phyloP scores from a whole-genome alignment of 1,140 invertebrate species.

The Drosophila azteca region DNA sequence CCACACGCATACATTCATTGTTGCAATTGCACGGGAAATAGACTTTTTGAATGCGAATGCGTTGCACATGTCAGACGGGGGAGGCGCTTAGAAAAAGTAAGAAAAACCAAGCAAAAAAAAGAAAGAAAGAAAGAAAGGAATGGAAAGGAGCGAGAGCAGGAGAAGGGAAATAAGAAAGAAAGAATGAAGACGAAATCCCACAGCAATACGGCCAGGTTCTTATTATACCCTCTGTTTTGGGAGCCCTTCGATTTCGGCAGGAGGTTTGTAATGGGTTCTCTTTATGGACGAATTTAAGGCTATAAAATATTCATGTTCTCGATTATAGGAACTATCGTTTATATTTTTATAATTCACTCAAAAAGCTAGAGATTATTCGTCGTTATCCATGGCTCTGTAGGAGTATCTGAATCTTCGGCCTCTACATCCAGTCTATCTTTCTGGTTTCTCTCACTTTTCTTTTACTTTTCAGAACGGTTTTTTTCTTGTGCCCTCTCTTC shows the following conservation, averaged over 20 bases:
- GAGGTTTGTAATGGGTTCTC: too few species aligned
- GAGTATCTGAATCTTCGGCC: too few species aligned
- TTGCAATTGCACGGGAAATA: constrained; percentile 81
- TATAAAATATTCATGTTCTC: too few species aligned
- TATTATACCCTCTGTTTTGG: too few species aligned
- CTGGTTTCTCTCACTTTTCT: constrained; percentile 34
- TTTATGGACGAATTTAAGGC: too few species aligned
- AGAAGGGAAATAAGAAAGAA: constrained; percentile 11
- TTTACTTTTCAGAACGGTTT: constrained; percentile 50
- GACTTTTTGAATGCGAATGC: constrained; percentile 81
- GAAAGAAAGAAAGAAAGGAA: constrained; percentile 12
- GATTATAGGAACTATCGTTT: too few species aligned
- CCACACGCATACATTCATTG: constrained; percentile 54
- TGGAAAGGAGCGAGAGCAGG: constrained; percentile 27
- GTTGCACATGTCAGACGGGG: constrained; percentile 75
- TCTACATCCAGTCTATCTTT: background rate
- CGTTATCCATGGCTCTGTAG: background rate
- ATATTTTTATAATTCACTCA: too few species aligned
- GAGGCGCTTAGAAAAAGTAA: constrained; percentile 71
- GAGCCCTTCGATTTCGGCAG: too few species aligned
- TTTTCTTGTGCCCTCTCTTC: constrained; percentile 33
- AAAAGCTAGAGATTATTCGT: background rate
- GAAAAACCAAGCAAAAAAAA: constrained; percentile 15
- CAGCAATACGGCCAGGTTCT: constrained; percentile 53
- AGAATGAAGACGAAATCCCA: constrained; percentile 37